Percentiles rank a stretch among this genome's conserved stretches.
Evolutionary conservation across 2,797 vertebrate genomes (phyloP).

Genomic region (Dendrocincla fuliginosa): DNA sequence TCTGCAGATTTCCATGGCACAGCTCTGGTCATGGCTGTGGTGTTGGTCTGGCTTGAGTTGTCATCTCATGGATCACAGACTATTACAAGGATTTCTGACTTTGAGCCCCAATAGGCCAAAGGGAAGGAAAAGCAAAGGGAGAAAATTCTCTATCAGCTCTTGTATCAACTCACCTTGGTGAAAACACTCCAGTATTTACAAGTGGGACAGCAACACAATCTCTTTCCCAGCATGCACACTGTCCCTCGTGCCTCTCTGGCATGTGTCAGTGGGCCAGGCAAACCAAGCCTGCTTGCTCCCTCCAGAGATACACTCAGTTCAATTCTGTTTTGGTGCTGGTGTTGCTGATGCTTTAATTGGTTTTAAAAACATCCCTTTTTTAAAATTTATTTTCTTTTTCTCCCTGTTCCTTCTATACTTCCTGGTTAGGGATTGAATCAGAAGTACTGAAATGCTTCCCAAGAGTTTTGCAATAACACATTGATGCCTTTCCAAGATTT

Average conservation of each 20-base stretch:
- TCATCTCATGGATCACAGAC: not conserved
- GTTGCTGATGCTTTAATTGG: not conserved
- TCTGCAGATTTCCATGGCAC: not conserved
- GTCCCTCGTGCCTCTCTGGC: not conserved
- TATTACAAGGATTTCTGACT: not conserved
- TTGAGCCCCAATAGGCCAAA: not conserved
- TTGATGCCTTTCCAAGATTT: not conserved
- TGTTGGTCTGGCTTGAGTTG: not conserved
- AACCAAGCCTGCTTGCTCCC: not conserved
- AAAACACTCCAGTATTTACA: not conserved
- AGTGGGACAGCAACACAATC: not conserved
- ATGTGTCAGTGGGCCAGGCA: fast-evolving
- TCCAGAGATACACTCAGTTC: not conserved
- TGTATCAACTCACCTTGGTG: not conserved
- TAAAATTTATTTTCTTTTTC: not conserved
- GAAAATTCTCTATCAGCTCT: not conserved
- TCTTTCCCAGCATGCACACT: fast-evolving
- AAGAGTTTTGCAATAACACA: not conserved
- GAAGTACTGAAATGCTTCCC: not conserved
- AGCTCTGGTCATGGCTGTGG: not conserved
- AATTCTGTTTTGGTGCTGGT: not conserved
- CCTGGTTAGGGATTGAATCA: not conserved
- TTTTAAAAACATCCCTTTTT: not conserved
- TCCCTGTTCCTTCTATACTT: not conserved
- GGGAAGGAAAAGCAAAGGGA: not conserved